These are phyloP conservation scores for Coelogynopora nodosa DNA, from an alignment of 2,888 invertebrate species.

Conservation along the genomic window DNA sequence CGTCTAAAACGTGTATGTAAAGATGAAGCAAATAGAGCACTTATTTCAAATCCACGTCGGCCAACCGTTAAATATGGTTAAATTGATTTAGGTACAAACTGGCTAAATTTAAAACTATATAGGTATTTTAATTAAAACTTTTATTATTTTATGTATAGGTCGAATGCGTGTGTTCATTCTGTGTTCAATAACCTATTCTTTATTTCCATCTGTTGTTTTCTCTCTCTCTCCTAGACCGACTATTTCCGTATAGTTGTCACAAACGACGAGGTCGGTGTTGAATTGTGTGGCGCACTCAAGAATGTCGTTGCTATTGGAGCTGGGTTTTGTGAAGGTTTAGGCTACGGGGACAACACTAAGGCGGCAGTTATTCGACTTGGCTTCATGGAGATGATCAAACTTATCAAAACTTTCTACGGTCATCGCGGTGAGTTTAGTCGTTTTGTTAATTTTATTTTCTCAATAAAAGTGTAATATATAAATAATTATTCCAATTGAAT, in stretches of 20 bases:
- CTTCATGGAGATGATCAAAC: slow-evolving; percentile 97
- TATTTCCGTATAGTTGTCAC: slow-evolving; percentile 93
- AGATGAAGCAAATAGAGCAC: neutral
- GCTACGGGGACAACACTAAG: slow-evolving; percentile 93
- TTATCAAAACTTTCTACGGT: slow-evolving; percentile 69
- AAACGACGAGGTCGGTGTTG: slow-evolving; percentile 90
- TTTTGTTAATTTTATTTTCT: no score
- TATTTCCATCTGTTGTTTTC: neutral
- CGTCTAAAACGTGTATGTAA: neutral
- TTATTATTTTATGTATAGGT: no score
- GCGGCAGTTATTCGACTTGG: slow-evolving; percentile 95
- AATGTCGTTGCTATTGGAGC: slow-evolving; percentile 97
- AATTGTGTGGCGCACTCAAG: slow-evolving; percentile 97
- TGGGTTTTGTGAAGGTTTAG: slow-evolving; percentile 92
- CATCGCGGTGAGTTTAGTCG: slow-evolving; percentile 49
- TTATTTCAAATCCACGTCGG: no score
- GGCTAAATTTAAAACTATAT: no score
- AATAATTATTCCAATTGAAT: no score
- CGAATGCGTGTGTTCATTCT: no score
- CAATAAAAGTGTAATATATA: no score
- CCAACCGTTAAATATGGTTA: no score
- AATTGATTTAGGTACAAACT: no score
- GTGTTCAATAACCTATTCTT: no score
- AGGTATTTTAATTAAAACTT: no score
- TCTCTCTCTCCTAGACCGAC: slow-evolving; percentile 82